Evolutionary conservation across 2,797 vertebrate genomes (phyloP), one percentile per base, ranked within the genome.

Genomic region (Lacerta viridis): DNA sequence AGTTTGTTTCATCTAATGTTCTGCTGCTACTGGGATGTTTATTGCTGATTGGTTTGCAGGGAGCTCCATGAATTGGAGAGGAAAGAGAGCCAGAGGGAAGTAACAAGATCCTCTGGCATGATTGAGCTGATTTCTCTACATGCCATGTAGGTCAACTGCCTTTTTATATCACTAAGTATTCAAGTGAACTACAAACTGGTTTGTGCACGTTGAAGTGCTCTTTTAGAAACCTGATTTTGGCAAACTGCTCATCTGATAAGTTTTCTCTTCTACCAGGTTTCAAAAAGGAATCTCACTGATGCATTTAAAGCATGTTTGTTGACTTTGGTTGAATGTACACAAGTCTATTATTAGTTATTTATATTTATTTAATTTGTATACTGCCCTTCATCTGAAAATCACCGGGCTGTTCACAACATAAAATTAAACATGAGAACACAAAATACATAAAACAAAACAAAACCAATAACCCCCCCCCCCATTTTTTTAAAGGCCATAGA

Each of bases 131-230:
- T 94, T 90, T 88, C 81, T 83, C 91, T 61, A 43, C 88, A 68
- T 96, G 93, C 95, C 94, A 72, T 90, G 90, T 17, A 11, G 93
- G 93, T 95, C 95, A 95, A 61, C 25, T 2, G 88, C 91, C 93
- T 97, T 96, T 97, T 96, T 96, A 95, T 96, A 96, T 93, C 90
- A 74, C 75, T n/a, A 0, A 66, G 87, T 46, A 81, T 91, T 55
- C 27, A 25, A 83, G 36, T 79, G 43, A 88, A 78, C 76, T 81
- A 23, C 36, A n/a, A 33, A 92, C 64, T 80, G 66, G 59, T 79
- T 93, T 75, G 1, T 33, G 23, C 0, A 0, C 46, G 23, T 90
- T 93, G 77, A 39, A 68, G 36, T 80, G 27, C 75, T 82, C 23
- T 68, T 20, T n/a, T 85, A 33, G 64, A 82, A 85, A 2, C 0